Conservation (phyloP, 2,888 invertebrate genomes). For the Flabesymbios commensalis region DNA sequence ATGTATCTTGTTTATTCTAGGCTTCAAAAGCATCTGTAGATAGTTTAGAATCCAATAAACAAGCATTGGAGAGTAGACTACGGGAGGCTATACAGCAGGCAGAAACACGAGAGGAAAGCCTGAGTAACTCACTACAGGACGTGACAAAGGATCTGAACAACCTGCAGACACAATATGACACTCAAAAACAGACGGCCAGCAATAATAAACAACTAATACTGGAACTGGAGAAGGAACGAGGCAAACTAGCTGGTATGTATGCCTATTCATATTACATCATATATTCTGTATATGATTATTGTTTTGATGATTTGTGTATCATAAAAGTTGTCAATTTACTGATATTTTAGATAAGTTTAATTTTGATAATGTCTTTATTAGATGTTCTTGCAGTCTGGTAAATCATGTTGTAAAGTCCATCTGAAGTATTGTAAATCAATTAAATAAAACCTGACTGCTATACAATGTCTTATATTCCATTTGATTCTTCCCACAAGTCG, state of each 20-base stretch:
- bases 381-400: too few species aligned
- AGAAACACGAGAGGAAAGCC: neutral
- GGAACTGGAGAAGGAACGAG: slow-evolving; percentile 60
- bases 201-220: slow-evolving; percentile 49
- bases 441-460: too few species aligned
- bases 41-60: too few species aligned
- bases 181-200: slow-evolving; percentile 37
- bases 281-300: neutral
- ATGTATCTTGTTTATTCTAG: too few species aligned
- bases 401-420: too few species aligned
- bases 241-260: slow-evolving; percentile 52
- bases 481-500: too few species aligned
- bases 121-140: neutral
- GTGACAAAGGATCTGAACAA: slow-evolving; percentile 14
- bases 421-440: too few species aligned
- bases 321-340: too few species aligned
- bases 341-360: slow-evolving; percentile 2
- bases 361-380: neutral
- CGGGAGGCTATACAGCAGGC: neutral
- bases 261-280: neutral
- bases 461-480: too few species aligned
- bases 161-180: slow-evolving; percentile 18
- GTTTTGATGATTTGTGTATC: neutral
- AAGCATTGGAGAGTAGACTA: neutral
- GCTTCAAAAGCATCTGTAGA: too few species aligned